Evolutionary conservation across 1,140 invertebrate genomes (phyloP).

Genomic region (Helicoverpa armigera): DNA sequence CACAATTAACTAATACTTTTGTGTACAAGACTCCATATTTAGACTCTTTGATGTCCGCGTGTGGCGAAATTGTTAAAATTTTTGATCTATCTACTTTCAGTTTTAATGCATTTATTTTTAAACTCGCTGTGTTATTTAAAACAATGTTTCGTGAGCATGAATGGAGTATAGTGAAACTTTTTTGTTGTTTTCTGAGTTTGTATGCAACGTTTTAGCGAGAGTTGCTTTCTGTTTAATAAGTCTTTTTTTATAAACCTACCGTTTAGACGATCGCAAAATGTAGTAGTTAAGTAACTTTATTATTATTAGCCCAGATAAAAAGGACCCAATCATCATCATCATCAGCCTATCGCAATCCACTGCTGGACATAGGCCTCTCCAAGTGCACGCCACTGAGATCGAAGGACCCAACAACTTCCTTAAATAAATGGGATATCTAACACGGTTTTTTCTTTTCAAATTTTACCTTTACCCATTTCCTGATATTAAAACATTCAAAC

Average conservation of each 20-base stretch:
- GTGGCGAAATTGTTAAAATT: slow-evolving; percentile 4
- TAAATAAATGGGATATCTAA: too few species aligned
- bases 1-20: slow-evolving; percentile 23
- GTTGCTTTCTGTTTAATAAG: background rate
- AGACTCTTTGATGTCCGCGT: slow-evolving; percentile 30
- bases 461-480: too few species aligned
- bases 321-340: too few species aligned
- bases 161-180: background rate
- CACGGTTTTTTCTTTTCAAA: too few species aligned
- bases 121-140: background rate
- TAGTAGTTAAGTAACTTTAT: too few species aligned
- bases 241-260: background rate
- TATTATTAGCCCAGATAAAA: too few species aligned
- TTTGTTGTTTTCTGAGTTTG: background rate
- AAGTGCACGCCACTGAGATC: too few species aligned
- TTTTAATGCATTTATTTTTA: slow-evolving; percentile 3
- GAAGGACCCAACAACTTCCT: too few species aligned
- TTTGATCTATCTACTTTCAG: slow-evolving; percentile 6
- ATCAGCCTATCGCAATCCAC: too few species aligned
- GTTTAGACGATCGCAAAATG: too few species aligned
- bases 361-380: too few species aligned
- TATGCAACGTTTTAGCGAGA: background rate
- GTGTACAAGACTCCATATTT: slow-evolving; percentile 21
- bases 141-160: background rate
- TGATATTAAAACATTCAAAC: too few species aligned